Evolutionary conservation across 2,113 vertebrate species (phyloP).

Genomic region (Mionectes macconnelli): DNA sequence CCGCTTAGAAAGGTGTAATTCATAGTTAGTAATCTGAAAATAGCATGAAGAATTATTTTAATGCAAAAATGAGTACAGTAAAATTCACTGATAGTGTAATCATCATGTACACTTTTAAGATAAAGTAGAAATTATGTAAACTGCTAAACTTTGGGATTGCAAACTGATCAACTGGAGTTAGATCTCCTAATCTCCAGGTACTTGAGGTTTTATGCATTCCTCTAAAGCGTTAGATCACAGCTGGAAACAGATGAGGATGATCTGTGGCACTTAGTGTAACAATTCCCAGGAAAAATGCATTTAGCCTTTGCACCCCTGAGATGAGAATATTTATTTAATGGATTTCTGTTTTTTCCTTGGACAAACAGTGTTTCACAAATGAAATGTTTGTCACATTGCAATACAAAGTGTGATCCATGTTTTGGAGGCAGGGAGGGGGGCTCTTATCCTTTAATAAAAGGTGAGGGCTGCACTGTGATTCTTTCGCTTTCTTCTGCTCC

Average conservation of each 20-base stretch:
- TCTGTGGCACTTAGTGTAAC: not conserved
- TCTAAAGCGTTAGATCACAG: slow-evolving; percentile 13
- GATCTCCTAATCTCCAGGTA: slow-evolving; percentile 3
- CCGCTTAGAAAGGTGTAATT: not conserved
- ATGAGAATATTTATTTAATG: not conserved
- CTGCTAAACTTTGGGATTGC: not conserved
- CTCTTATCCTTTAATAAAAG: not conserved
- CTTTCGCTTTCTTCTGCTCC: not conserved
- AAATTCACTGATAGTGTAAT: not conserved
- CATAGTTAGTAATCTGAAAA: not conserved
- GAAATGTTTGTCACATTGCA: not conserved
- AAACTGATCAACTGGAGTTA: not conserved
- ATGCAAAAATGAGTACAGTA: not conserved
- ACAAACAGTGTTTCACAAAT: not conserved
- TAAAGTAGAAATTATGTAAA: not conserved
- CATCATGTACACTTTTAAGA: not conserved
- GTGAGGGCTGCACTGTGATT: not conserved
- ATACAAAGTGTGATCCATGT: not conserved
- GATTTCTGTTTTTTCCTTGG: not conserved
- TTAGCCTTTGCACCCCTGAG: not conserved
- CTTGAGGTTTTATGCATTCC: not conserved
- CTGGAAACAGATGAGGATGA: slow-evolving; percentile 24
- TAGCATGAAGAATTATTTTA: not conserved
- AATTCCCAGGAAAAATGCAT: not conserved
- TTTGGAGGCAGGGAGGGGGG: not conserved